phyloP scores from a whole-genome alignment of 2,797 vertebrate genomes.

The Gallinago stenura region DNA sequence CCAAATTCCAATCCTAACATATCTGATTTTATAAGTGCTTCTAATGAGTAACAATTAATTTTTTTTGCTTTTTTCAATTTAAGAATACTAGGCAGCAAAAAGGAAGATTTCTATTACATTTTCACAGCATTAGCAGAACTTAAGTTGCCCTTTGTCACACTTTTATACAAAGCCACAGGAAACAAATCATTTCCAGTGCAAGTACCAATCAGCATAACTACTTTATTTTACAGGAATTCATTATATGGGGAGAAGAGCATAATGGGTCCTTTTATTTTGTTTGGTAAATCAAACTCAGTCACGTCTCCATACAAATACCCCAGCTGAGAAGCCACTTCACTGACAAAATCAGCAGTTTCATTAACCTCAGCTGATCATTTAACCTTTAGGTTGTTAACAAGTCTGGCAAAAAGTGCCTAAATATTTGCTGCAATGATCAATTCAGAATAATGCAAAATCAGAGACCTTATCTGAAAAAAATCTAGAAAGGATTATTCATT shows the following conservation, averaged over 20 bases:
- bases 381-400: not conserved
- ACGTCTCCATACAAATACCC: not conserved
- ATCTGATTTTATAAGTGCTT: not conserved
- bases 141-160: not conserved
- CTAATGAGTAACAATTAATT: not conserved
- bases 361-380: not conserved
- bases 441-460: not conserved
- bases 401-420: not conserved
- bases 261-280: not conserved
- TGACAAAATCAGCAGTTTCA: not conserved
- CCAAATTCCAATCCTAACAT: not conserved
- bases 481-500: not conserved
- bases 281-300: not conserved
- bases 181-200: not conserved
- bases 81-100: not conserved
- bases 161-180: not conserved
- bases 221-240: not conserved
- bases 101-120: not conserved
- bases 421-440: not conserved
- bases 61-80: not conserved
- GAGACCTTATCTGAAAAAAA: not conserved
- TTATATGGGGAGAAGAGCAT: not conserved
- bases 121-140: not conserved
- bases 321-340: not conserved
- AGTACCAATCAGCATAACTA: not conserved